Evolutionary conservation across 2,113 vertebrate genomes (phyloP), one percentile per base, ranked within the genome.

Genomic region (Zosterops pallidus): DNA sequence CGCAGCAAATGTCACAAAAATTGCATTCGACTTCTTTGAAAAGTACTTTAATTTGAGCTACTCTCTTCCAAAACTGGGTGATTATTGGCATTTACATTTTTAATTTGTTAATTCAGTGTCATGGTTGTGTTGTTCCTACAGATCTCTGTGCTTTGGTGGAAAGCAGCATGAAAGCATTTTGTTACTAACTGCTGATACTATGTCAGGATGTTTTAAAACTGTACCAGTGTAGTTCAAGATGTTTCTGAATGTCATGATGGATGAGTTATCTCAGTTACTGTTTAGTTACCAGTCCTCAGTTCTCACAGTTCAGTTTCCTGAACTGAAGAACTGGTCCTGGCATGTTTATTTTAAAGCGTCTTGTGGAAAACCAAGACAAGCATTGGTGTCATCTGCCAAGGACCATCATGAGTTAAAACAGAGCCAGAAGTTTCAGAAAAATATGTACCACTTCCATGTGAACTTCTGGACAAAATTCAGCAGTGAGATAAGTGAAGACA

Each of bases 1-100:
- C 22, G 99, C 99, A 72, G 99, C 98, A 33, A 5, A 98, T 46
- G 95, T 98, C 46, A 99, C 99, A 39, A 98, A 98, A 96, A 12
- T 5, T n/a, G 93, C 98, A 67, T 99, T 99, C 29, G 97, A 99
- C 95, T 99, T 98, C 96, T 99, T 99, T 97, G 99, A 99, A 97
- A 7, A 97, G 1, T 99, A 99, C 94, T 99, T 99, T 90, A 96
- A 94, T 93, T 97, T 99, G 98, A 20, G 4, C 0, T 99, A 99
- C 96, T 98, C 99, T 84, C 98, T 99, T 97, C 78, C 97, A 41
- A 99, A 99, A 97, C 96, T 99, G 85, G 99, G 99, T 99, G 96
- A 96, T 94, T 97, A 90, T 88, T 57, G 26, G 44, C 57, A 91
- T 89, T 84, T 35, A n/a, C n/a, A 59, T 94, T 94, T 78, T 84